Evolutionary conservation across 1,140 invertebrate genomes (phyloP), one percentile per base, ranked within the genome.

Genomic region (Danaus plexippus): DNA sequence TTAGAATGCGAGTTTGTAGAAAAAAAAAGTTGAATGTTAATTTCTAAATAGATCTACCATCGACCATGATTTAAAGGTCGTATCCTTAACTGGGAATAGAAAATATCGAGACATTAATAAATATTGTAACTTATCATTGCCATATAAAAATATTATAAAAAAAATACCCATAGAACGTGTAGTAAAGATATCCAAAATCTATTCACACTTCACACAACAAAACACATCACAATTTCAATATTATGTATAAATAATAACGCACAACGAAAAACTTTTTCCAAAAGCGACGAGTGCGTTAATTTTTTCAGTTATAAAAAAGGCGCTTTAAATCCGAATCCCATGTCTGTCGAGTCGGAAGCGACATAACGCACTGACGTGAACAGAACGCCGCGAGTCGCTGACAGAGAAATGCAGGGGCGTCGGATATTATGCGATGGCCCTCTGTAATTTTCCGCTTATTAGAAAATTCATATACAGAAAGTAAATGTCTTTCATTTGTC

Each of bases 371-470:
- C 81, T 85, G 81, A 66, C 74, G 71, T 67, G 69, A 57, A 55
- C 67, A 62, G 66, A 63, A 65, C 64, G 67, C 67, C 69, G 54
- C 61, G 63, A 69, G 63, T 69, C 62, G 67, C 75, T 74, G 54
- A 67, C 76, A 69, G 71, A 74, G 76, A 73, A 79, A 73, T 72
- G 67, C 76, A 85, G 81, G 81, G 81, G 73, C 75, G 75, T 74
- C 77, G 66, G 66, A 68, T 53, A 54, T 63, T 54, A 73, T 66
- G 47, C 44, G 59, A 63, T 66, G 57, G 67, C 59, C 58, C 58
- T 54, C 64, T 64, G 68, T 73, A 68, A 80, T 80, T 82, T 80
- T 77, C 77, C 73, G 74, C 73, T 78, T 71, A 67, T 74, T 71
- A 70, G 22, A 77, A 64, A 76, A 69, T 73, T 71, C 66, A 76